These are phyloP conservation scores for Mormyrus lacerda DNA, from an alignment of 2,113 vertebrate species.

Conservation along the genomic window DNA sequence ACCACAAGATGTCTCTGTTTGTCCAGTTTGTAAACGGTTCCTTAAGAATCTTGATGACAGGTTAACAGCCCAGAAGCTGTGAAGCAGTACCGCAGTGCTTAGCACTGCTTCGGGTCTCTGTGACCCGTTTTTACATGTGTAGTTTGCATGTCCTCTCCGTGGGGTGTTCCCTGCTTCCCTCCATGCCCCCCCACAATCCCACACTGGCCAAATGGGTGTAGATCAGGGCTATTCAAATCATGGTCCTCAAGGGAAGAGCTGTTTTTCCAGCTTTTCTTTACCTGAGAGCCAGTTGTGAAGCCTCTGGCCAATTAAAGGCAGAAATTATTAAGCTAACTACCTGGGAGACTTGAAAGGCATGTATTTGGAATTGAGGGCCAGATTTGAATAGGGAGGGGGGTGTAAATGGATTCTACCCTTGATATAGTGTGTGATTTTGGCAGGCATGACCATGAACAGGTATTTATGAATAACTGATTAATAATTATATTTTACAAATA, in stretches of 20 bases:
- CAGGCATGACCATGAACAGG: background rate
- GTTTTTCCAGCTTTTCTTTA: too few relatives aligned
- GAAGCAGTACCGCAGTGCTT: background rate
- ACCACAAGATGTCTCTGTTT: constrained; percentile 46
- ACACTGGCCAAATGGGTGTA: background rate
- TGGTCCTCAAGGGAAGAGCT: too few relatives aligned
- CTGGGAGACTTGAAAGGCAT: too few relatives aligned
- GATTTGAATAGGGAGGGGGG: too few relatives aligned
- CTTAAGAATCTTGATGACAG: background rate
- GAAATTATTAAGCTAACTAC: too few relatives aligned
- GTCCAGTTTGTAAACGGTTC: constrained; percentile 21
- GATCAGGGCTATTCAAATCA: too few relatives aligned
- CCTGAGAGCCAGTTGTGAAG: too few relatives aligned
- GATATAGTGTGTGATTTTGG: background rate
- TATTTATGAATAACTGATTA: background rate
- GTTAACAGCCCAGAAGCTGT: background rate
- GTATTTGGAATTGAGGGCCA: too few relatives aligned
- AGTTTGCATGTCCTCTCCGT: background rate
- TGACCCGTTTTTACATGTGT: background rate
- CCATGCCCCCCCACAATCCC: background rate
- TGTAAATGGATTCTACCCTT: background rate
- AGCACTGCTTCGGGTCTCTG: background rate
- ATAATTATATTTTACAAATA: background rate
- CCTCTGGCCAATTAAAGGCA: too few relatives aligned
- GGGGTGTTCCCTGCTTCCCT: background rate